Base-by-base conservation (phyloP, 2,888 invertebrate species). In the Acrobasis suavella region DNA sequence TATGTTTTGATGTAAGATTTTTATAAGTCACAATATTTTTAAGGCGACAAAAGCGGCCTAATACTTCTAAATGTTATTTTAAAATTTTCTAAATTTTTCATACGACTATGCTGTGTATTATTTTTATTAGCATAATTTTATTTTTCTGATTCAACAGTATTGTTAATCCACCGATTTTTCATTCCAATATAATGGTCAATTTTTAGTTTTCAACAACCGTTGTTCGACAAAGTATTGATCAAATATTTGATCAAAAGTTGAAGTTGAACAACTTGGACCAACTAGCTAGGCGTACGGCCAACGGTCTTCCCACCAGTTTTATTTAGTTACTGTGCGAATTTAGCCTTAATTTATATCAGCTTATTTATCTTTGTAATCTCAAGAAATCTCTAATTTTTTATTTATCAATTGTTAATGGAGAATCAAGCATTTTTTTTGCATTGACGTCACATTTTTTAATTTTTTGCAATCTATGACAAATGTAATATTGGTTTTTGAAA, bases 371-470 rank as follows among this genome's bases (percentile, higher is more conserved):
- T 32, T 67, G 22, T 63, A 67, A 68, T 68, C 52, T 70, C 62
- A 60, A 59, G 67, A 62, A 62, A 60, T 65, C 32, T 65, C 50
- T 52, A 62, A 62, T 17, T 67, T 70, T 69, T 66, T 72, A 69
- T 73, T 64, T 73, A 67, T 68, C 64, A 63, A 69, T 67, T 63
- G 69, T 69, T 62, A 64, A 65, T 64, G 65, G 50, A 62, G 51
- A 58, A 60, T 14, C 15, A 51, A 60, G 39, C 39, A 42, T 52
- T 61, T 46, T 61, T 46, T 50, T 82, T 79, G 81, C 81, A 80
- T 82, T 83, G 77, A 76, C 71, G 76, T 82, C 81, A 89, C 90
- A 90, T 87, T 88, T 86, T 32, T 80, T 81, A n/a, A 72, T 70
- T 71, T 72, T 46, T 79, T 79, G 72, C 76, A 74, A 74, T 82